Percentiles rank a stretch among this genome's conserved stretches.
Conservation (phyloP, 2,888 invertebrate genomes). For the Myathropa florea region DNA sequence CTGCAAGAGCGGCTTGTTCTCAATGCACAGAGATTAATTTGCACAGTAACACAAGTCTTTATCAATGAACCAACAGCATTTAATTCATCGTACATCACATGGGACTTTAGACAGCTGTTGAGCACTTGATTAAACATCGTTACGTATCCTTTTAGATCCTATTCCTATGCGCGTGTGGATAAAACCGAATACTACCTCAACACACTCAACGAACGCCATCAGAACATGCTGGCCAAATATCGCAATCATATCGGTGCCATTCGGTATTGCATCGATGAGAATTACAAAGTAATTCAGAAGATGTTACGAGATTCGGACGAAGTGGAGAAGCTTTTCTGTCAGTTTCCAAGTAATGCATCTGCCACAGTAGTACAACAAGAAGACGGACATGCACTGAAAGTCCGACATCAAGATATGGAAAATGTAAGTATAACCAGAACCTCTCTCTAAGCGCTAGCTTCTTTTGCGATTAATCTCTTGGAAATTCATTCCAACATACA, state of each 20-base stretch:
- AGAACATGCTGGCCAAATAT: slow-evolving; percentile 88
- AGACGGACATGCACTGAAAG: slow-evolving; percentile 76
- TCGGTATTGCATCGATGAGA: slow-evolving; percentile 89
- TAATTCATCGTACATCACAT: too few species aligned
- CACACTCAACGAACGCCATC: slow-evolving; percentile 88
- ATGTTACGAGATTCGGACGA: slow-evolving; percentile 81
- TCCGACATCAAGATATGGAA: slow-evolving; percentile 78
- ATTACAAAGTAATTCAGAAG: slow-evolving; percentile 80
- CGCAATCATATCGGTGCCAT: slow-evolving; percentile 87
- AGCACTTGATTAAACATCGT: too few species aligned
- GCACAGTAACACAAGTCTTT: too few species aligned
- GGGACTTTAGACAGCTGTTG: too few species aligned
- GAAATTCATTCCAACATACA: slow-evolving; percentile 59
- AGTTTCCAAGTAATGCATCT: slow-evolving; percentile 63
- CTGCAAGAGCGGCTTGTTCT: too few species aligned
- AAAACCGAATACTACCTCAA: slow-evolving; percentile 89
- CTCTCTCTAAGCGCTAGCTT: slow-evolving; percentile 8
- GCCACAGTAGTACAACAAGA: slow-evolving; percentile 87
- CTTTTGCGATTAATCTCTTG: slow-evolving; percentile 39
- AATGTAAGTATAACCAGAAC: slow-evolving; percentile 75
- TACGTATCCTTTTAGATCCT: slow-evolving; percentile 82
- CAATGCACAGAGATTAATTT: too few species aligned
- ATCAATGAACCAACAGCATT: too few species aligned
- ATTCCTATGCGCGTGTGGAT: slow-evolving; percentile 88
- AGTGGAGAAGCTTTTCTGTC: slow-evolving; percentile 83